These are phyloP conservation scores for Rattus rattus DNA, from an alignment of 2,113 vertebrate genomes.

Conservation along the genomic window DNA sequence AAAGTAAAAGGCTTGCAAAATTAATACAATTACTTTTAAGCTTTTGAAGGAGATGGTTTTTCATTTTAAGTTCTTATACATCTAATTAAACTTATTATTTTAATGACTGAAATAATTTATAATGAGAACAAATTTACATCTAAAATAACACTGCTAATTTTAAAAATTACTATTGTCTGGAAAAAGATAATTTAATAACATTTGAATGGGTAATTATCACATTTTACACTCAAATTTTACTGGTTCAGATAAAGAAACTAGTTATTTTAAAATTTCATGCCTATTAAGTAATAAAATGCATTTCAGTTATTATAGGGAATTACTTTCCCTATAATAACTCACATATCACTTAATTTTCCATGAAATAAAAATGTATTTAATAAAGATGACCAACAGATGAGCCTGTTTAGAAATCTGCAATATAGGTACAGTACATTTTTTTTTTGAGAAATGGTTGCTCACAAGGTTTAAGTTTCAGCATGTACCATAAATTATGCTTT, in stretches of 20 bases:
- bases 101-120: constrained; percentile 62
- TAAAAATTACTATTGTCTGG: constrained; percentile 62
- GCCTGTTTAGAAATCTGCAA: constrained; percentile 15
- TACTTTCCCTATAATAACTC: constrained; percentile 49
- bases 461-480: neutral
- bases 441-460: neutral
- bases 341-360: constrained; percentile 71
- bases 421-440: neutral
- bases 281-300: constrained; percentile 75
- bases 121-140: constrained; percentile 57
- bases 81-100: constrained; percentile 50
- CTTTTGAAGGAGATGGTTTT: neutral
- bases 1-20: neutral
- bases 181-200: constrained; percentile 75
- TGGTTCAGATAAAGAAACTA: constrained; percentile 76
- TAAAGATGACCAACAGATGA: constrained; percentile 24
- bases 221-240: constrained; percentile 75
- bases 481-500: neutral
- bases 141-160: constrained; percentile 77
- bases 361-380: constrained; percentile 24
- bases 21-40: constrained; percentile 22
- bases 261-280: constrained; percentile 63
- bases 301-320: constrained; percentile 62
- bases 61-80: constrained; percentile 42
- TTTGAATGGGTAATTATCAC: constrained; percentile 79